These are phyloP conservation scores for Neoascia interrupta DNA, from an alignment of 2,888 invertebrate genomes.

Conservation along the genomic window DNA sequence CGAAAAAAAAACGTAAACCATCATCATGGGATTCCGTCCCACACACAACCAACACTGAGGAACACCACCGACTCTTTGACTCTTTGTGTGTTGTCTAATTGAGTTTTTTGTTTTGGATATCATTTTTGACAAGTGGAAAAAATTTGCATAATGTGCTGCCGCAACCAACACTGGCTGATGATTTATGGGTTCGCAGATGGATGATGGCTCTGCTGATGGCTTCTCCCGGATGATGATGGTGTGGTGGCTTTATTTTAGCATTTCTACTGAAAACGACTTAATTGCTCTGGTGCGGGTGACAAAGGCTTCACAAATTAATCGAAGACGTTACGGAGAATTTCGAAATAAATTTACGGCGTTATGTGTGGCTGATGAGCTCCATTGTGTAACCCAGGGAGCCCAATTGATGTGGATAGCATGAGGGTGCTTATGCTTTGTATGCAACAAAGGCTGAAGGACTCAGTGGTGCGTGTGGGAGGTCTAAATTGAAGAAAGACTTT, in stretches of 20 bases:
- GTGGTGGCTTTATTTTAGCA: not conserved
- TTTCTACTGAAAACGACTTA: slow-evolving; percentile 37
- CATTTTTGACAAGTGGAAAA: slow-evolving; percentile 40
- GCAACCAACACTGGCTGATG: slow-evolving; percentile 17
- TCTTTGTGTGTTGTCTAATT: slow-evolving; percentile 4
- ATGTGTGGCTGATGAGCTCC: slow-evolving; percentile 21
- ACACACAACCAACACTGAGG: slow-evolving; percentile 16
- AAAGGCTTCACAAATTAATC: slow-evolving; percentile 57
- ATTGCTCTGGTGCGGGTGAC: slow-evolving; percentile 54
- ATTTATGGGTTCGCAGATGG: slow-evolving; percentile 50
- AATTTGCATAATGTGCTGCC: slow-evolving; percentile 63
- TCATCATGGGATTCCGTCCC: slow-evolving; percentile 35
- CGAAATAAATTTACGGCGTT: slow-evolving; percentile 41
- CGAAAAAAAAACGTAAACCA: slow-evolving; percentile 11
- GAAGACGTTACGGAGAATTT: slow-evolving; percentile 22
- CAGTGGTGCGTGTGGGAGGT: slow-evolving; percentile 17
- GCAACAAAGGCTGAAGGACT: slow-evolving; percentile 21
- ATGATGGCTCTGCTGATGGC: slow-evolving; percentile 15
- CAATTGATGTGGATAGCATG: slow-evolving; percentile 2
- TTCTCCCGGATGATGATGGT: not conserved
- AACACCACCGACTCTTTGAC: not conserved
- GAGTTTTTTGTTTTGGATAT: slow-evolving; percentile 19
- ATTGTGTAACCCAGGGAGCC: slow-evolving; percentile 32
- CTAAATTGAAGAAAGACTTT: not conserved
- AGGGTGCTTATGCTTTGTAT: slow-evolving; percentile 5